These are phyloP conservation scores for Adelges cooleyi DNA, from an alignment of 1,140 invertebrate species.

Conservation along the genomic window DNA sequence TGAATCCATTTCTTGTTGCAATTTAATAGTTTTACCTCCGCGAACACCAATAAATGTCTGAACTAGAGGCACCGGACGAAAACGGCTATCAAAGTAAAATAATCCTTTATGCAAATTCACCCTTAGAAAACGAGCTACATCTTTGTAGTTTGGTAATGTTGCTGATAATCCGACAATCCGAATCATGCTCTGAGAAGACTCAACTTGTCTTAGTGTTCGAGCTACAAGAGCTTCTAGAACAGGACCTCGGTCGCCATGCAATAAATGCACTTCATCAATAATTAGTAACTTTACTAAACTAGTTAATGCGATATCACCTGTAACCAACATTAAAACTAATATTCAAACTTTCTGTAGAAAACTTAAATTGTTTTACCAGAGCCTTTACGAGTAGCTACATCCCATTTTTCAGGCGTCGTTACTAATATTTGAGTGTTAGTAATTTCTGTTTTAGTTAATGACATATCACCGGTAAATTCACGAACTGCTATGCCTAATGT, in stretches of 20 bases:
- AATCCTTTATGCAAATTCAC: constrained; percentile 88
- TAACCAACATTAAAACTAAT: constrained; percentile 30
- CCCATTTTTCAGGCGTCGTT: constrained; percentile 99
- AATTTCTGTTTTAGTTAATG: constrained; percentile 89
- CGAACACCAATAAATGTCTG: constrained; percentile 91
- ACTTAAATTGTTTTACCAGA: constrained; percentile 40
- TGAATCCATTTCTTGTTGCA: constrained; percentile 77
- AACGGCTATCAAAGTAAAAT: constrained; percentile 95
- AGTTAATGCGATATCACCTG: constrained; percentile 79
- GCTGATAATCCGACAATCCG: constrained; percentile 95
- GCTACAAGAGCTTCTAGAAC: constrained; percentile 97
- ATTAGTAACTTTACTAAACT: constrained; percentile 89
- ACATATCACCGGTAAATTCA: constrained; percentile 97
- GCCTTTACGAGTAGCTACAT: constrained; percentile 94
- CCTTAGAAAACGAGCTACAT: constrained; percentile 86
- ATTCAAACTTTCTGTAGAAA: neutral
- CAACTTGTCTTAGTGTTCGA: constrained; percentile 83
- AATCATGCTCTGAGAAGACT: constrained; percentile 92
- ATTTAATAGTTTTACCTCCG: constrained; percentile 57
- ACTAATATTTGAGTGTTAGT: constrained; percentile 94
- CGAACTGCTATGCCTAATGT: constrained; percentile 67
- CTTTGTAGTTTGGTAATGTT: constrained; percentile 94
- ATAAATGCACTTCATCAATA: constrained; percentile 95
- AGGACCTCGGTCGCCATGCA: constrained; percentile 94
- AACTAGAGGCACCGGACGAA: constrained; percentile 87